Evolutionary conservation across 2,113 vertebrate genomes (phyloP).

Genomic region (Phocoena sinus): DNA sequence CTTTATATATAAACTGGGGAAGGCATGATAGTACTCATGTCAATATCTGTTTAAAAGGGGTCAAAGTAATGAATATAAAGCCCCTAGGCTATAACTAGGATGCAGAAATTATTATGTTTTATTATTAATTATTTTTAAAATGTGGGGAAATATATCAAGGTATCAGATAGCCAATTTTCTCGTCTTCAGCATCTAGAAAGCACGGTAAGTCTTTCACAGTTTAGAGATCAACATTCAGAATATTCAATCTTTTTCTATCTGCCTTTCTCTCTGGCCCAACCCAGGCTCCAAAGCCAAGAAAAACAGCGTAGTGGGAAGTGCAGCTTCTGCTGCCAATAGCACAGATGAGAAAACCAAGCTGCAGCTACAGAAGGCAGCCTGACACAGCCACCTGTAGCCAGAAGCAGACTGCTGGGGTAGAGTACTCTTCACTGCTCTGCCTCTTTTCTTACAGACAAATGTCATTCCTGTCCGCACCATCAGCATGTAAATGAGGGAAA

Average conservation of each 20-base stretch:
- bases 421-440: neutral
- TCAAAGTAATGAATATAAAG: neutral
- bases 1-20: neutral
- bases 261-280: neutral
- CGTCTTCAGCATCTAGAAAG: neutral
- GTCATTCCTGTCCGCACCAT: neutral
- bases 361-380: neutral
- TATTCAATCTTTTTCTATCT: neutral
- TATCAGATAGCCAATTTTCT: neutral
- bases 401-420: neutral
- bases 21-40: neutral
- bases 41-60: neutral
- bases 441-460: constrained; percentile 33
- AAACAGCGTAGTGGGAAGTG: neutral
- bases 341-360: constrained; percentile 4
- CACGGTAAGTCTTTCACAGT: neutral
- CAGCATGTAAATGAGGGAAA: neutral
- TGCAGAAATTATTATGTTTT: neutral
- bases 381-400: constrained; percentile 4
- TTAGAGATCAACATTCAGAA: neutral
- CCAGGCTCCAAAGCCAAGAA: neutral
- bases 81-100: neutral
- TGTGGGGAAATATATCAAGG: neutral
- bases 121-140: neutral
- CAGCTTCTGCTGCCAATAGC: neutral